A percentile compares a stretch with the other conserved stretches of the same genome.
Conservation (phyloP, 2,888 invertebrate species). For the Caenorhabditis sp. region DNA sequence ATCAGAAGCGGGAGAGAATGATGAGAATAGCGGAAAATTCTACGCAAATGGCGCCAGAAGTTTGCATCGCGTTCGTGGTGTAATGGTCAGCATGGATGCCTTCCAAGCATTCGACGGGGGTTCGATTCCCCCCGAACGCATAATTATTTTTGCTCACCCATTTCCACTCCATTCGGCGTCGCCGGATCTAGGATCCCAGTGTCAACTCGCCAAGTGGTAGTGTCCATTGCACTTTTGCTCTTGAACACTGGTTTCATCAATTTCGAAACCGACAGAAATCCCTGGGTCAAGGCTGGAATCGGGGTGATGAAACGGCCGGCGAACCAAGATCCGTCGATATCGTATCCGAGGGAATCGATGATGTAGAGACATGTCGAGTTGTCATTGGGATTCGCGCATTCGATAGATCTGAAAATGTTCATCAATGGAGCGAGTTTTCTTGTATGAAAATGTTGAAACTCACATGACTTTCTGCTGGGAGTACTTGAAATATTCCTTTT, state of each 20-base stretch:
- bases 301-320: slow-evolving; percentile 38
- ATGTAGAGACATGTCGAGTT: slow-evolving; percentile 47
- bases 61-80: slow-evolving; percentile 57
- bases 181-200: slow-evolving; percentile 20
- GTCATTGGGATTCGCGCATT: slow-evolving; percentile 30
- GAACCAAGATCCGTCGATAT: slow-evolving; percentile 26
- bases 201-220: slow-evolving; percentile 37
- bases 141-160: slow-evolving; percentile 16
- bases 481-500: not conserved
- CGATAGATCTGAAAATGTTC: slow-evolving; percentile 10
- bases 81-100: slow-evolving; percentile 77
- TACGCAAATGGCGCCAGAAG: too few relatives aligned
- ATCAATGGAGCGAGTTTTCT: not conserved
- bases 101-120: slow-evolving; percentile 75
- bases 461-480: slow-evolving; percentile 19
- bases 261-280: slow-evolving; percentile 36
- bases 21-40: too few relatives aligned
- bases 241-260: slow-evolving; percentile 30
- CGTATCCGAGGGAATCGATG: slow-evolving; percentile 32
- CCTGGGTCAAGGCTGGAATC: slow-evolving; percentile 11
- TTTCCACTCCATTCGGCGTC: slow-evolving; percentile 37
- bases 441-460: not conserved
- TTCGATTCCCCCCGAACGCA: slow-evolving; percentile 28
- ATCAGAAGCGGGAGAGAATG: too few relatives aligned
- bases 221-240: slow-evolving; percentile 10